Conservation (phyloP, 2,797 vertebrate genomes). For the Spizella passerina region DNA sequence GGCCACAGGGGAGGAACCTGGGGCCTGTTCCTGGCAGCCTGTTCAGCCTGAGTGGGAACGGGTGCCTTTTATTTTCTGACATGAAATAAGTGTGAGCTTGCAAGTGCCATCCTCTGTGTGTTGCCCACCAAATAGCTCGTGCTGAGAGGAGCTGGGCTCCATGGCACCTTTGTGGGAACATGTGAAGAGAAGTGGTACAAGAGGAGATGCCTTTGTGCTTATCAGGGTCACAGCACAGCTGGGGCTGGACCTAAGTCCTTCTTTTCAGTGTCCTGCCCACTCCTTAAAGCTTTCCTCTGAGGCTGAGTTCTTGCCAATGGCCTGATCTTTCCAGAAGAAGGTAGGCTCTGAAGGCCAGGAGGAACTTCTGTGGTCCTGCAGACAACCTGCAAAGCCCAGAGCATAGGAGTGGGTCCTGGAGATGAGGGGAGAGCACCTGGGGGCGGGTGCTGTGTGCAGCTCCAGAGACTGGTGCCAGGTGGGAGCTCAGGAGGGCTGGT, state of each 20-base stretch:
- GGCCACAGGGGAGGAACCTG: background rate
- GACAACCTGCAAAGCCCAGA: background rate
- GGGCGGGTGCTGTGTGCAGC: background rate
- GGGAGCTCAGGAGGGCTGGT: background rate
- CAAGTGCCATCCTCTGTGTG: background rate
- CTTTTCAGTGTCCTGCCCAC: background rate
- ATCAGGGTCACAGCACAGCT: background rate
- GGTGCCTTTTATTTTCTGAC: background rate
- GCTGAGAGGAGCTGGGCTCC: background rate
- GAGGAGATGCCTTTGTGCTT: background rate
- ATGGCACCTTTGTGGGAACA: background rate
- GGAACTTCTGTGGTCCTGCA: background rate
- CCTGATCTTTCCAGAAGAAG: background rate
- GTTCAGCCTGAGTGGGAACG: background rate
- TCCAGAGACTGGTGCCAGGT: background rate
- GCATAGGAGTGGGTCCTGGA: background rate
- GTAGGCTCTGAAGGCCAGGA: background rate
- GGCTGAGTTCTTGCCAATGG: background rate
- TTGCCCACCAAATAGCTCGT: background rate
- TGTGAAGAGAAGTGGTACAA: background rate
- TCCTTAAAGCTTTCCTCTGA: background rate
- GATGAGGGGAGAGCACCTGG: accelerated
- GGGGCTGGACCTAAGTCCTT: background rate
- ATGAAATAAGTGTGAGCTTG: background rate
- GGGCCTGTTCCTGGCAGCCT: background rate